Base-by-base conservation (phyloP, 2,113 vertebrate species). In the Myanophis thanlyinensis region DNA sequence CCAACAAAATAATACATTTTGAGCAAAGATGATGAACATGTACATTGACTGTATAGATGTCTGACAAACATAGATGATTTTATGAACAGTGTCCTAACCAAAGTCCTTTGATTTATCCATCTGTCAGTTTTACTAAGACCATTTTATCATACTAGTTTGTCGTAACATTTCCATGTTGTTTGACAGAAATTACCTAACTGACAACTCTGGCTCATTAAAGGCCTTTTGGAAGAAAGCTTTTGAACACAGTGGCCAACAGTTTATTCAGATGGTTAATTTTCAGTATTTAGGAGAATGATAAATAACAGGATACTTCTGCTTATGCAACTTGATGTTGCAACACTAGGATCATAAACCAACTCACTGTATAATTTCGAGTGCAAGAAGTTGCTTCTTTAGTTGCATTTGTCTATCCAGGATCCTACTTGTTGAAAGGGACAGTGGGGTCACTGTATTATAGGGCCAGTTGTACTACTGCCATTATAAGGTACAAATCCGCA, bases 1-100 rank as follows among this genome's bases (percentile, higher is more conserved):
- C 91, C 93, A 94, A 89, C 67, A 94, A 97, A 97, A 96, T 94
- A 62, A 85, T 0, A 20, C 94, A 84, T 89, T 93, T 95, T 93
- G 93, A 95, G 93, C 30, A 27, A 35, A 86, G 27, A 62, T 80
- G 59, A 12, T 49, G 80, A 86, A 59, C 40, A 86, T 86, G 22
- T 62, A 23, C 13, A 89, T n/a, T 86, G 52, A n/a, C 44, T 27
- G 6, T 22, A 47, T 48, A 12, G 27, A 18, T 51, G 40, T 86
- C 59, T 49, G 23, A 51, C 30, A 86, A 51, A 62, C 25, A 5
- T 56, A 27, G 47, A 46, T 44, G 53, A 89, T 85, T 85, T 12
- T 30, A 90, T 86, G 10, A 56, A 84, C 40, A 25, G 1, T 7
- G 20, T 62, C 51, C 53, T 62, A 15, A 44, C 7, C 15, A n/a